These are phyloP conservation scores for Hymenopus coronatus DNA, from an alignment of 2,888 invertebrate species.

Conservation along the genomic window DNA sequence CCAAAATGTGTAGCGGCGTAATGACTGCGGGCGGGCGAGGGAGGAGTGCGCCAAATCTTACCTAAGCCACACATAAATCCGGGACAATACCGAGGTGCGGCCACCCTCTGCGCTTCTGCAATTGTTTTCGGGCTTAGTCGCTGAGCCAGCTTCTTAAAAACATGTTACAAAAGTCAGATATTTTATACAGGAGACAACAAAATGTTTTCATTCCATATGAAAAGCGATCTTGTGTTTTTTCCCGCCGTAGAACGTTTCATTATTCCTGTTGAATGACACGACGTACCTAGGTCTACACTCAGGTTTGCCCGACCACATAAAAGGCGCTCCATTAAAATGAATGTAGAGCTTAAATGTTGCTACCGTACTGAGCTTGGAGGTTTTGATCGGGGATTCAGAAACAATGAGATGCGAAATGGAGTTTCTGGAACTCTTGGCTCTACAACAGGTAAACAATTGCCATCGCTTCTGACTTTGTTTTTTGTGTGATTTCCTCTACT, in stretches of 20 bases:
- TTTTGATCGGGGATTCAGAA: background rate
- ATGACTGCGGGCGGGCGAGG: slow-evolving; percentile 1
- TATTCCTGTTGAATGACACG: slow-evolving; percentile 6
- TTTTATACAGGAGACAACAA: slow-evolving; percentile 28
- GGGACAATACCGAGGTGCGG: slow-evolving; percentile 25
- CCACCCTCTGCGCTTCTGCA: slow-evolving; percentile 17
- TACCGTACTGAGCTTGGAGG: background rate
- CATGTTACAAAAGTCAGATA: slow-evolving; percentile 29
- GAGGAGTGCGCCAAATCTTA: slow-evolving; percentile 29
- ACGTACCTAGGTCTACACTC: background rate
- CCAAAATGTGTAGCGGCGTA: slow-evolving; percentile 21
- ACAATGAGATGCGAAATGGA: background rate
- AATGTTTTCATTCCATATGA: slow-evolving; percentile 14
- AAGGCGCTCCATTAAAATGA: slow-evolving; percentile 1
- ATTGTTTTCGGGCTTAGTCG: slow-evolving; percentile 28
- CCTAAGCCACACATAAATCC: slow-evolving; percentile 32
- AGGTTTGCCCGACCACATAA: background rate
- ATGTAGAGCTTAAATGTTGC: slow-evolving; percentile 13
- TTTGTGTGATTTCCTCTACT: background rate
- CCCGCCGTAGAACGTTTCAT: background rate
- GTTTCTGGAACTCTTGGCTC: background rate
- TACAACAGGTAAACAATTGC: background rate
- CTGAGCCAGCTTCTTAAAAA: slow-evolving; percentile 28
- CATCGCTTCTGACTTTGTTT: background rate
- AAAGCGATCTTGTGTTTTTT: slow-evolving; percentile 3